Percentiles rank a stretch among this genome's conserved stretches.
Conservation (phyloP, 2,888 invertebrate genomes). For the Caenorhabditis angaria region DNA sequence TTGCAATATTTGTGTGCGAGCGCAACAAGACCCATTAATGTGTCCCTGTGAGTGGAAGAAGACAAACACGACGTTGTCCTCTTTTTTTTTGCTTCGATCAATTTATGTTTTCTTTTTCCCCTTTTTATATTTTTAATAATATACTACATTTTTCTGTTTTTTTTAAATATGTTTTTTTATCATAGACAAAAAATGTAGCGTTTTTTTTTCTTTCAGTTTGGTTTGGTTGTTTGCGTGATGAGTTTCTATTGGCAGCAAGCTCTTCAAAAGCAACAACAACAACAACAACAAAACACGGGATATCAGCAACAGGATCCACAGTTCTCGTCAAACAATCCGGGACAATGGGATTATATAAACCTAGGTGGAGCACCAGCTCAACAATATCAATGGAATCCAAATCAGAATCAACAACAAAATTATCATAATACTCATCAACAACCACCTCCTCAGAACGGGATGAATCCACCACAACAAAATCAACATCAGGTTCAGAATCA, state of each 20-base stretch:
- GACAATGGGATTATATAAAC: slow-evolving; percentile 52
- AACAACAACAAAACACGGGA: slow-evolving; percentile 26
- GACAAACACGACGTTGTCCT: slow-evolving; percentile 12
- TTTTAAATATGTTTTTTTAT: not conserved
- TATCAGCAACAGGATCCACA: slow-evolving; percentile 11
- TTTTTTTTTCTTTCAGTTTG: too few species aligned
- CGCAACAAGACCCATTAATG: not conserved
- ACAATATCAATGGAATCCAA: slow-evolving; percentile 40
- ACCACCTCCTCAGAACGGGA: slow-evolving; percentile 9
- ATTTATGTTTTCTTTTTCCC: not conserved
- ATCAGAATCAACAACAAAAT: slow-evolving; percentile 11
- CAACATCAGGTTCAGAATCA: not conserved
- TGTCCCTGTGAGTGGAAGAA: not conserved
- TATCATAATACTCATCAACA: slow-evolving; percentile 16
- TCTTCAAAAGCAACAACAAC: slow-evolving; percentile 30
- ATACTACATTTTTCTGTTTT: not conserved
- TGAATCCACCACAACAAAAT: slow-evolving; percentile 11
- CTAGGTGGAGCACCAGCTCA: slow-evolving; percentile 41
- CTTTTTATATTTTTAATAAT: not conserved
- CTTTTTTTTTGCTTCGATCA: not conserved
- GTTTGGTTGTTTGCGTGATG: slow-evolving; percentile 33
- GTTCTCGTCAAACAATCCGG: slow-evolving; percentile 20
- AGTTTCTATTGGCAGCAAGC: slow-evolving; percentile 43
- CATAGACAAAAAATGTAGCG: slow-evolving; percentile 6
- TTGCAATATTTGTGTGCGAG: not conserved